Evolutionary conservation across 2,113 vertebrate genomes (phyloP).

Genomic region (Suncus etruscus): DNA sequence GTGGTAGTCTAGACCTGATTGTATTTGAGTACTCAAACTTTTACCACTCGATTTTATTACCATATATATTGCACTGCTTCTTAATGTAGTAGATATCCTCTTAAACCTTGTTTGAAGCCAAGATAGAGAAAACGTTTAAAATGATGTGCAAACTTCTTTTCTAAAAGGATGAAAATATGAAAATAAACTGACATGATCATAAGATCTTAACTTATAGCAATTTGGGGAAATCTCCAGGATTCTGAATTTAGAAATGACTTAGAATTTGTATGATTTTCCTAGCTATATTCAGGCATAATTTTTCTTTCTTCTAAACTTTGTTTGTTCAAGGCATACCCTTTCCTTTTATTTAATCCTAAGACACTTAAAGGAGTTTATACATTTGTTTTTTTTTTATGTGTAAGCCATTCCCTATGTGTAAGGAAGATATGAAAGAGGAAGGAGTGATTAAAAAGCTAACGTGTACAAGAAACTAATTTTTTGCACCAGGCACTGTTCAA

Average conservation of each 20-base stretch:
- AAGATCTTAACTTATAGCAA: background rate
- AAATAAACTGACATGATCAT: constrained; percentile 26
- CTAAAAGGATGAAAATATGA: constrained; percentile 63
- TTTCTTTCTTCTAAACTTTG: background rate
- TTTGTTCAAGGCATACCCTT: background rate
- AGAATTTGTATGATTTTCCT: constrained; percentile 15
- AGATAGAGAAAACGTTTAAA: constrained; percentile 38
- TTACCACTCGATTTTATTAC: constrained; percentile 52
- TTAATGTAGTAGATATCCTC: constrained; percentile 27
- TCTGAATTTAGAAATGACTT: constrained; percentile 19
- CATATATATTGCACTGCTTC: constrained; percentile 71
- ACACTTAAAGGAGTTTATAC: background rate
- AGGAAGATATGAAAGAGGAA: background rate
- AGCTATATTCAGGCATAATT: constrained; percentile 32
- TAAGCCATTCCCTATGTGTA: background rate
- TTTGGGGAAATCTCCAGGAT: constrained; percentile 12
- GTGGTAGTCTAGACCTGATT: constrained; percentile 51
- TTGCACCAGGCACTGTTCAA: background rate
- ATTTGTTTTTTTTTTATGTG: background rate
- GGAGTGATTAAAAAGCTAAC: background rate
- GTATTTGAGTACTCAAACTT: constrained; percentile 72
- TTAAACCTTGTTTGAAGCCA: constrained; percentile 51
- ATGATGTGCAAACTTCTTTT: constrained; percentile 2
- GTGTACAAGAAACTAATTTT: background rate
- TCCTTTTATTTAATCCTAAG: constrained; percentile 34